Evolutionary conservation across 92 coral and sea anemone species (phyloP), one percentile per base, ranked within the genome.

Genomic region (Desmophyllum pertusum): DNA sequence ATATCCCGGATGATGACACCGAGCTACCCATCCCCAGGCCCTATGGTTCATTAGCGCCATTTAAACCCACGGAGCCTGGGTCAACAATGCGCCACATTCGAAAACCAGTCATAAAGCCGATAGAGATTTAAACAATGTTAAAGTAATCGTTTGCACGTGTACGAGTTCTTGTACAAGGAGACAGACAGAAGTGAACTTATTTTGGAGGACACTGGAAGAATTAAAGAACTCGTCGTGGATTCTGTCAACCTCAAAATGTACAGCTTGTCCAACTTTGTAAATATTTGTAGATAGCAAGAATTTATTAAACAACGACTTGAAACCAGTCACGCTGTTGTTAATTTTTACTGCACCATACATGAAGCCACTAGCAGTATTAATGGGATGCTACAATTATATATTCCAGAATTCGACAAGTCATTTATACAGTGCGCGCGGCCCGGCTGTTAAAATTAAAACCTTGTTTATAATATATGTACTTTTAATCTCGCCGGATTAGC

Each of bases 21-120:
- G 99, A 97, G 62, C 81, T 97, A 59, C 99, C 99, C 27, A 97
- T 97, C 76, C 99, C 99, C 86, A 96, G 99, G 80, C 99, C 99
- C 71, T 97, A 97, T 71, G 99, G 99, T 48, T 81, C 98, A 4
- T 87, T 92, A 50, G 99, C 99, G 17, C 99, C 99, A 51, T 97
- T 97, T 81, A 97, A 97, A 73, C 99, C 99, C 52, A 89, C 99
- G 41, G 98, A 97, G 81, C 99, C 98, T 75, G 99, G 99, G 43
- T 97, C 98, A 3, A 91, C 99, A 9, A 97, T 97, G 99, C 90
- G 99, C 25, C 99, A 97, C 82, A 92, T 97, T 73, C 64, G 99
- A 74, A 97, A 97, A 70, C 99, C 99, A 6, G 92, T 94, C 39
- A 91, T 97, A n/a, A 97, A 97, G 76, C 99, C 99, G 15, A 97